These are phyloP conservation scores for Avahi laniger DNA, from an alignment of 2,797 vertebrate genomes.

Conservation along the genomic window DNA sequence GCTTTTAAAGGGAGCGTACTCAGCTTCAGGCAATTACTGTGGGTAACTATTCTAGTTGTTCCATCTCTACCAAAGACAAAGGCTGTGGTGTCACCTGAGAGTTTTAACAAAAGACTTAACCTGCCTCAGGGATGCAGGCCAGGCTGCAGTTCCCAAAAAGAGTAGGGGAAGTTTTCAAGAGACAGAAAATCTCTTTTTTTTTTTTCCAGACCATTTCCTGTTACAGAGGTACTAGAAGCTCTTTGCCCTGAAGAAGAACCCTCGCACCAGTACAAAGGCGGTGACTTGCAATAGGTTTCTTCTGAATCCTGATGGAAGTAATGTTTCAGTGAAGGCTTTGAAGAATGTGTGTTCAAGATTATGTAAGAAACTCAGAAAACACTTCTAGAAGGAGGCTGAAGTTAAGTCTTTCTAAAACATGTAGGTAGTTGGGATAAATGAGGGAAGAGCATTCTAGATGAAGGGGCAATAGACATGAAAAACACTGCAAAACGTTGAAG, in stretches of 20 bases:
- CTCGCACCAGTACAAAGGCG: not conserved
- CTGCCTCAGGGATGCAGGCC: too few species aligned
- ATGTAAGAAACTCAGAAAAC: not conserved
- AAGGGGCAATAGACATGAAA: not conserved
- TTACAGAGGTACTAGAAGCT: not conserved
- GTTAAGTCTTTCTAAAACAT: not conserved
- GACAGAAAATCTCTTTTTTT: too few species aligned
- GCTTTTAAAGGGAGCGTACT: too few species aligned
- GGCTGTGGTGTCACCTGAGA: too few species aligned
- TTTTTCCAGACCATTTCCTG: too few species aligned
- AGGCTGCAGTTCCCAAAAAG: too few species aligned
- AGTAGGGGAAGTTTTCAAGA: too few species aligned
- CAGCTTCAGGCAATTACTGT: too few species aligned
- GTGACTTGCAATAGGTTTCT: not conserved
- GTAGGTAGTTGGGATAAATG: not conserved
- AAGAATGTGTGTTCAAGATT: not conserved
- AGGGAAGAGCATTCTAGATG: not conserved
- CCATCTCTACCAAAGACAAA: too few species aligned
- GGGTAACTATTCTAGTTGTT: too few species aligned
- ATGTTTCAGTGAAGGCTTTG: not conserved
- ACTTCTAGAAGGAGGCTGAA: not conserved
- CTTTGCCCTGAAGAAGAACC: not conserved
- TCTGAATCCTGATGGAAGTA: not conserved
- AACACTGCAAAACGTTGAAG: fast-evolving
- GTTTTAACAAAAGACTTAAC: too few species aligned